phyloP scores from a whole-genome alignment of 1,140 invertebrate genomes.

The Sogatella furcifera region DNA sequence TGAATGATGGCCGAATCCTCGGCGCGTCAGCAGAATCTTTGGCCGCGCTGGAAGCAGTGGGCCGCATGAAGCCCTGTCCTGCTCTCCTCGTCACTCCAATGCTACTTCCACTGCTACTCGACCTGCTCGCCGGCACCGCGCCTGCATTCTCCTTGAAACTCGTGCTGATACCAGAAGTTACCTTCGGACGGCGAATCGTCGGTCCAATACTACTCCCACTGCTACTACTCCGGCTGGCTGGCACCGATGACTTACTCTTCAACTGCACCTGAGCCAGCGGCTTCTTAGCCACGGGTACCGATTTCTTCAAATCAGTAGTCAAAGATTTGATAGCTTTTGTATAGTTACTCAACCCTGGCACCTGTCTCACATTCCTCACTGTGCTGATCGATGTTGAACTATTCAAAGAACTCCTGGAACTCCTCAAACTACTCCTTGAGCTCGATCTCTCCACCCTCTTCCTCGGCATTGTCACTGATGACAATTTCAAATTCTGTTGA shows the following conservation, averaged over 20 bases:
- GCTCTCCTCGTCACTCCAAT: slow-evolving; percentile 36
- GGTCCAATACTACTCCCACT: slow-evolving; percentile 56
- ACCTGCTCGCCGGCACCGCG: slow-evolving; percentile 50
- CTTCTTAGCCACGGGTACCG: slow-evolving; percentile 25
- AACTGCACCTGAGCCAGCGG: slow-evolving; percentile 26
- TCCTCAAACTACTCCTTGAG: slow-evolving; percentile 61
- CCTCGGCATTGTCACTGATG: background rate
- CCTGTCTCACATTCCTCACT: slow-evolving; percentile 49
- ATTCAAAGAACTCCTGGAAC: slow-evolving; percentile 70
- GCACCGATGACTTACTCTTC: slow-evolving; percentile 35
- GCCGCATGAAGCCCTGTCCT: slow-evolving; percentile 48
- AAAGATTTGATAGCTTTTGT: slow-evolving; percentile 28
- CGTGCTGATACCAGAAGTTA: slow-evolving; percentile 24
- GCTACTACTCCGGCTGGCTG: slow-evolving; percentile 57
- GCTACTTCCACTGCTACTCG: slow-evolving; percentile 59
- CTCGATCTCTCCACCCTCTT: slow-evolving; percentile 44
- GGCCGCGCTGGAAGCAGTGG: slow-evolving; percentile 46
- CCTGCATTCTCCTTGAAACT: slow-evolving; percentile 31
- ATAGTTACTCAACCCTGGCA: slow-evolving; percentile 26
- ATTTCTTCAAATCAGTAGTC: slow-evolving; percentile 26
- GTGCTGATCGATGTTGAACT: slow-evolving; percentile 70
- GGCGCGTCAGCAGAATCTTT: slow-evolving; percentile 35
- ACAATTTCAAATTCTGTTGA: background rate
- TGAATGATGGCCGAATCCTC: slow-evolving; percentile 15
- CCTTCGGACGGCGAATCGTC: slow-evolving; percentile 18